phyloP scores from a whole-genome alignment of 2,797 vertebrate genomes.

The Champsocephalus gunnari region DNA sequence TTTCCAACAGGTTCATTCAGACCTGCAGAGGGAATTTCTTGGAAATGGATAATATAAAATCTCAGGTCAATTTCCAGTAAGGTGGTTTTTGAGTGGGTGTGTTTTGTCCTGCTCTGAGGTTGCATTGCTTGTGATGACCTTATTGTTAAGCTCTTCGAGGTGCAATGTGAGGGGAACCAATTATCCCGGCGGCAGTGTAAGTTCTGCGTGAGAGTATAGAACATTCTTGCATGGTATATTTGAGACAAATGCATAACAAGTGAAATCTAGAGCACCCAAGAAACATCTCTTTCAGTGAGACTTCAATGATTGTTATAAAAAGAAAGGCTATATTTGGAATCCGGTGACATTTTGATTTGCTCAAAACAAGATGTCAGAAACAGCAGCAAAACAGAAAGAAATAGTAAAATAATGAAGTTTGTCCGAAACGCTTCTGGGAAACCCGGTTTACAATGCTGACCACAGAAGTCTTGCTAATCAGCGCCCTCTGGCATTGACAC shows the following conservation, averaged over 20 bases:
- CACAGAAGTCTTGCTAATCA: constrained; percentile 11
- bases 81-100: too few species aligned
- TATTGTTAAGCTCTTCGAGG: too few species aligned
- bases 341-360: constrained; percentile 14
- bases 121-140: too few species aligned
- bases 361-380: background rate
- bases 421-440: background rate
- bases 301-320: background rate
- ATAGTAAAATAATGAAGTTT: background rate
- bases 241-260: background rate
- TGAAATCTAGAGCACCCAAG: background rate
- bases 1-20: background rate
- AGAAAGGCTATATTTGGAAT: constrained; percentile 16
- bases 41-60: too few species aligned
- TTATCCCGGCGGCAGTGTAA: too few species aligned
- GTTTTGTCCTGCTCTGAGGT: too few species aligned
- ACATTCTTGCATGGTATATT: background rate
- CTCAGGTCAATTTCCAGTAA: too few species aligned
- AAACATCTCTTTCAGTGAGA: constrained; percentile 5
- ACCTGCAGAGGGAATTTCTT: background rate
- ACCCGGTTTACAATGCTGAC: too few species aligned
- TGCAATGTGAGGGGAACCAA: too few species aligned
- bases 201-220: too few species aligned
- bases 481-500: constrained; percentile 54
- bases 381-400: background rate